Base-by-base conservation (phyloP, 1,140 invertebrate species). In the Eurosta solidaginis region DNA sequence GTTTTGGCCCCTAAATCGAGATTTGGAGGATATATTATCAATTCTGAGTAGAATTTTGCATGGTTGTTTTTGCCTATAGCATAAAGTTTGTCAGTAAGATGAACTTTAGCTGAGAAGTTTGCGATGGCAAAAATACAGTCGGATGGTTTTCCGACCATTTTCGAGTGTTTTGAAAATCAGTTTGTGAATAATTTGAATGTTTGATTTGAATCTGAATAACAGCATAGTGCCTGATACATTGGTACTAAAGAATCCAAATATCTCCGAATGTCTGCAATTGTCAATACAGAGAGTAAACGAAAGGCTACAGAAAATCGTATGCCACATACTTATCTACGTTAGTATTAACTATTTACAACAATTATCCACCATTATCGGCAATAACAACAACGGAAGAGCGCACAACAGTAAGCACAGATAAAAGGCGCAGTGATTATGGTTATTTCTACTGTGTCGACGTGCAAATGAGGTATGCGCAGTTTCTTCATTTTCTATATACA, bases 401-500 rank as follows among this genome's bases (percentile, higher is more conserved):
- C 22, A 12, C 50, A 54, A 54, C 20, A 54, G 22, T 22, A 54
- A 6, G 7, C 20, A 54, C 22, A 29, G 7, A 36, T 0, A 59
- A 63, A 1, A 68, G 20, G 12, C 3, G 7, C n/a, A 40, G 1
- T n/a, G 0, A 1, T 36, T 6, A 40, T 68, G 6, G 0, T 2
- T 68, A 17, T n/a, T 27, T 12, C 36, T 27, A 36, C 33, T n/a
- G 9, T 36, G 29, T n/a, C 54, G 17, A 17, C 29, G 59, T n/a
- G 12, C 33, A 36, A 36, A 68, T 68, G 59, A 40, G 59, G 59
- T 36, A 68, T 68, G 59, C 40, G 59, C 27, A 59, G 33, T 59
- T 59, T 59, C 52, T 59, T 59, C 52, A 59, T 59, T 59, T 36
- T 40, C 59, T 17, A 40, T 68, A n/a, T n/a, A n/a, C n/a, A n/a